Conservation (phyloP, 2,888 invertebrate genomes). For the Agonopterix arenella region DNA sequence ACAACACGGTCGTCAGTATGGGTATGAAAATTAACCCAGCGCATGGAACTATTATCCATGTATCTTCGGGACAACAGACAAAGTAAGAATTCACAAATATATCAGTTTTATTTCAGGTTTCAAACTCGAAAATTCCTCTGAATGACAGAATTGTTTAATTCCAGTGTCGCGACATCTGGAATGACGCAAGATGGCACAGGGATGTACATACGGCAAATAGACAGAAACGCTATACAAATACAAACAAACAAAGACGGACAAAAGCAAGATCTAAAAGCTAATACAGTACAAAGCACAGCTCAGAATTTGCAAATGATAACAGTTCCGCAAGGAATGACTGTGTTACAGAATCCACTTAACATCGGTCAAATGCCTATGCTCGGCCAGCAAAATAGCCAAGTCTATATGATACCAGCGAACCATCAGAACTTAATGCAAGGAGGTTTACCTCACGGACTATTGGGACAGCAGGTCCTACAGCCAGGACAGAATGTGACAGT, state of each 20-base stretch:
- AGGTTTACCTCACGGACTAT: conserved; percentile 45
- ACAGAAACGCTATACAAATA: conserved; percentile 61
- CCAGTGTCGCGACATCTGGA: conserved; percentile 54
- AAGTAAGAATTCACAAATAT: conserved; percentile 42
- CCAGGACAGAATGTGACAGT: conserved; percentile 65
- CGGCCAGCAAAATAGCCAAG: conserved; percentile 63
- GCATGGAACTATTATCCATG: conserved; percentile 67
- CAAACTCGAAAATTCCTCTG: background rate
- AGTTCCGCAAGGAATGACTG: conserved; percentile 66
- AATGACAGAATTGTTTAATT: conserved; percentile 8
- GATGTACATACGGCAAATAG: conserved; percentile 68
- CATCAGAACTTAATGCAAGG: conserved; percentile 53
- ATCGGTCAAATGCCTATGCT: conserved; percentile 59
- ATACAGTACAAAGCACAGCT: conserved; percentile 51
- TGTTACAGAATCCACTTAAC: conserved; percentile 61
- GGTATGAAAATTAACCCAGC: conserved; percentile 71
- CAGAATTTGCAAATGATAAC: conserved; percentile 72
- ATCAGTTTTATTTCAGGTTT: background rate
- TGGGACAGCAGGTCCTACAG: conserved; percentile 58
- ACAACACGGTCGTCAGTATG: conserved; percentile 64
- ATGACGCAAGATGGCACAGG: conserved; percentile 54
- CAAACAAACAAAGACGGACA: conserved; percentile 57
- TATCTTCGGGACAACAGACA: conserved; percentile 68
- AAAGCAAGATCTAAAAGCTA: conserved; percentile 49
- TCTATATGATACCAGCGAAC: conserved; percentile 68